Percentiles rank a stretch among this genome's conserved stretches.
phyloP scores from a whole-genome alignment of 2,797 vertebrate species.

The Onychomys torridus region DNA sequence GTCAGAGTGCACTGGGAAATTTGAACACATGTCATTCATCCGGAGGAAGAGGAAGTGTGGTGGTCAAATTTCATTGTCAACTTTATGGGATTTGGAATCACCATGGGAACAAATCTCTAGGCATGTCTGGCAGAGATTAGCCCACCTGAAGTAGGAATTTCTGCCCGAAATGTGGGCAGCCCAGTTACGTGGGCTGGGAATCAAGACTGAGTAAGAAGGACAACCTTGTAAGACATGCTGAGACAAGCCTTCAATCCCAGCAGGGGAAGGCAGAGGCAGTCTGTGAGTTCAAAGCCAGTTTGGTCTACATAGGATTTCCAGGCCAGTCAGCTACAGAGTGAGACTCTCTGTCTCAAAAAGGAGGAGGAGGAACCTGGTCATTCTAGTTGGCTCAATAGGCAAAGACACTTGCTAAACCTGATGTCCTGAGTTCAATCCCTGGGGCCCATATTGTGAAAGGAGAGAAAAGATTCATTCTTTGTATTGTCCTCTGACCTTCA shows the following conservation, averaged over 20 bases:
- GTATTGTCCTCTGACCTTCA: background rate
- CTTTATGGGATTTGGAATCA: background rate
- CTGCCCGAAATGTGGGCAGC: background rate
- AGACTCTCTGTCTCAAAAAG: background rate
- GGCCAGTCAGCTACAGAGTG: background rate
- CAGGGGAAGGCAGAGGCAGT: background rate
- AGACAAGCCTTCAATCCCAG: background rate
- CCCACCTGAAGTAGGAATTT: background rate
- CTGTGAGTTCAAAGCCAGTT: background rate
- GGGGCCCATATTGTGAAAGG: background rate
- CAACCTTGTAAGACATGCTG: background rate
- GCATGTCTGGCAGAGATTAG: background rate
- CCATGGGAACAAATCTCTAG: background rate
- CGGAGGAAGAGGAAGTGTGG: background rate
- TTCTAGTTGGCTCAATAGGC: background rate
- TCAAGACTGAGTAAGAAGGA: background rate
- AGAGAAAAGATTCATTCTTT: background rate
- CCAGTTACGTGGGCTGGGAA: background rate
- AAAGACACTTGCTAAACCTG: background rate
- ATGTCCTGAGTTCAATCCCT: background rate
- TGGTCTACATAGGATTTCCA: background rate
- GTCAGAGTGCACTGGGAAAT: background rate
- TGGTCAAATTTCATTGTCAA: background rate
- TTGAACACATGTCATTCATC: background rate
- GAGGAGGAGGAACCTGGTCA: background rate